These are phyloP conservation scores for Apis mellifera DNA, from an alignment of 1,140 invertebrate genomes.

Conservation along the genomic window Amel_HAv3.1 CM009931.2:17311501-17312000, in stretches of 20 bases:
- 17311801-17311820: too few relatives aligned
- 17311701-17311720: background rate
- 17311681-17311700: background rate
- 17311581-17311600: slow-evolving; percentile 25
- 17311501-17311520: slow-evolving; percentile 19
- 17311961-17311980: too few relatives aligned
- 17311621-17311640: background rate
- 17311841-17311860: too few relatives aligned
- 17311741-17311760: background rate
- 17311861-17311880: too few relatives aligned
- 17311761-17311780: background rate
- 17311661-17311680: slow-evolving; percentile 18
- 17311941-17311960: too few relatives aligned
- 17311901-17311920: too few relatives aligned
- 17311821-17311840: too few relatives aligned
- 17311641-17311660: slow-evolving; percentile 29
- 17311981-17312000: too few relatives aligned
- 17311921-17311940: too few relatives aligned
- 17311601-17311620: slow-evolving; percentile 23
- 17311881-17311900: too few relatives aligned
- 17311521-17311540: background rate
- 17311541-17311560: slow-evolving; percentile 26
- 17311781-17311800: background rate
- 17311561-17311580: slow-evolving; percentile 26
- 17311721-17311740: background rate